phyloP scores from a whole-genome alignment of 2,113 vertebrate genomes.

The Atlantisia rogersi region DNA sequence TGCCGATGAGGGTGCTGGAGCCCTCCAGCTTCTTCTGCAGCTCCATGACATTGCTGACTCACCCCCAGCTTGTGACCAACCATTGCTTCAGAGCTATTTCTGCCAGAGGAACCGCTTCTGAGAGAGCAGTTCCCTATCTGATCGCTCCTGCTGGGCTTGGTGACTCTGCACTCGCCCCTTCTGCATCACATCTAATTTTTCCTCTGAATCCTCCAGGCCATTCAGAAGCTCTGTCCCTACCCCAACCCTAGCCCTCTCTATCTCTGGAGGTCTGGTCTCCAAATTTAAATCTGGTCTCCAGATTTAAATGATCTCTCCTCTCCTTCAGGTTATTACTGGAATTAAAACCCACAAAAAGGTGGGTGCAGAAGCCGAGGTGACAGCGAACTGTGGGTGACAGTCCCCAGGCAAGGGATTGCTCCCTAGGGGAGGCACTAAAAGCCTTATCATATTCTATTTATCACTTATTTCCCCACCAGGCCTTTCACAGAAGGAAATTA shows the following conservation, averaged over 20 bases:
- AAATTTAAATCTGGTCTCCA: not conserved
- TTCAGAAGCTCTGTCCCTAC: not conserved
- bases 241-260: not conserved
- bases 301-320: not conserved
- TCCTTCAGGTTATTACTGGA: not conserved
- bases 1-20: rapidly evolving
- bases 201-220: not conserved
- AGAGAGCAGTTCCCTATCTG: not conserved
- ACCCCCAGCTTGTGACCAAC: not conserved
- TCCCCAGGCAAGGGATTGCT: rapidly evolving
- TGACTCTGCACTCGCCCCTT: not conserved
- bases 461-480: not conserved
- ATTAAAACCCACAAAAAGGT: not conserved
- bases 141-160: not conserved
- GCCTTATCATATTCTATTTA: not conserved
- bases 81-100: not conserved
- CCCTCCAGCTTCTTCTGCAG: not conserved
- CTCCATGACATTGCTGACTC: rapidly evolving
- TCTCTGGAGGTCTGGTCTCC: too few species aligned
- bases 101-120: not conserved
- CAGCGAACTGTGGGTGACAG: rapidly evolving
- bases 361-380: not conserved
- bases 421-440: rapidly evolving
- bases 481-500: not conserved
- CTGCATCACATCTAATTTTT: rapidly evolving